A percentile compares a stretch with the other conserved stretches of the same genome.
phyloP scores from a whole-genome alignment of 2,888 invertebrate genomes.

The Eupithecia insigniata region DNA sequence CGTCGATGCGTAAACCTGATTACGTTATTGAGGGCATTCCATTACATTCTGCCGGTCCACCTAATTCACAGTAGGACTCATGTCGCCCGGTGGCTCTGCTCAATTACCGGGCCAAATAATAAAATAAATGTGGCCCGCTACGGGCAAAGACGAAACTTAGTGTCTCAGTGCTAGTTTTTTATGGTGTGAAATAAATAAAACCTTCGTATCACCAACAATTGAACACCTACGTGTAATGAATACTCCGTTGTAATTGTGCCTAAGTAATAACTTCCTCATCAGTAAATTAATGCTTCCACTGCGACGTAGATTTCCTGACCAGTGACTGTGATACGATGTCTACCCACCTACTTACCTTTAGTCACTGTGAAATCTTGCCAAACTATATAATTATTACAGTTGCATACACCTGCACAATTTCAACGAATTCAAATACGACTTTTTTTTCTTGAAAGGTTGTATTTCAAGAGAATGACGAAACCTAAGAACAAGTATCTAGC shows the following conservation, averaged over 20 bases:
- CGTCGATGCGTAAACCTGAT: neutral
- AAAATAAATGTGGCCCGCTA: neutral
- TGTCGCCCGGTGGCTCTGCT: neutral
- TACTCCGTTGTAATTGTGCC: slow-evolving; percentile 27
- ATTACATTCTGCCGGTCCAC: neutral
- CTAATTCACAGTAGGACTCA: neutral
- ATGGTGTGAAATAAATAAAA: neutral
- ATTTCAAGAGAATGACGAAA: neutral
- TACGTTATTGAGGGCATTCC: neutral
- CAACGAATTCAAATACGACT: no score
- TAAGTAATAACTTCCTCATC: slow-evolving; percentile 34
- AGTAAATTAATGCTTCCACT: slow-evolving; percentile 29
- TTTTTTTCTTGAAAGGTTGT: no score
- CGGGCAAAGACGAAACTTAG: neutral
- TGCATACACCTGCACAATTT: no score
- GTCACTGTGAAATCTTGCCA: neutral
- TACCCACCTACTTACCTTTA: slow-evolving; percentile 4
- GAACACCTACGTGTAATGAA: slow-evolving; percentile 18
- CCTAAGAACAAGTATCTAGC: no score
- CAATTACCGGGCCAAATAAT: neutral
- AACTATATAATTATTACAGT: neutral
- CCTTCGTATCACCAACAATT: neutral
- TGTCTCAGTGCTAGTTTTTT: neutral
- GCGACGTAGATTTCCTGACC: slow-evolving; percentile 16
- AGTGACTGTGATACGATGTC: neutral